Base-by-base conservation (phyloP, 35 echinoderm and acorn worm species). In the Lytechinus pictus region DNA sequence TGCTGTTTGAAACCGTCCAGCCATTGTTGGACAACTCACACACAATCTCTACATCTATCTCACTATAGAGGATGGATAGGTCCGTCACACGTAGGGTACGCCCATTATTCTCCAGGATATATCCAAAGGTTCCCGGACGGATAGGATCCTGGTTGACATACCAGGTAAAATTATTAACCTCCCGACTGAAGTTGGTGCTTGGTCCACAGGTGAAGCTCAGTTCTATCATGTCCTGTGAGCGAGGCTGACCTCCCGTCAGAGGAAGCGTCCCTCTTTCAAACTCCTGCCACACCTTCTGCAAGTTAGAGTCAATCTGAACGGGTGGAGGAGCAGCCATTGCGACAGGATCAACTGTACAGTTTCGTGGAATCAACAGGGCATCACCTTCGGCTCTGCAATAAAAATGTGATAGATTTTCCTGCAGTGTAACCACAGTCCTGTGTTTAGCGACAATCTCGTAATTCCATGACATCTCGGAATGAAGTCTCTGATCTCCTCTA, bases 161-260 rank as follows among this genome's bases (percentile, higher is more conserved):
- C 96, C 96, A 96, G 6, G 96, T 95, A 52, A 95, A 96, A 53
- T 96, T 96, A 5, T 29, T 52, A 56, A 95, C 94, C 28, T 92
- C 94, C 11, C 57, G 96, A 54, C 52, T 91, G 55, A 61, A 91
- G 89, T 91, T 96, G 54, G 54, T 28, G 27, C 58, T 92, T 1
- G 95, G 91, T 57, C 61, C 91, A 44, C 95, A 96, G 4, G 95
- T 96, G 56, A 96, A 96, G 55, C 92, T 93, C 14, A 93, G 54
- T 57, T 93, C 92, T 27, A 93, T 93, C 92, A 93, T 93, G 55
- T 93, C 92, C 55, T 55, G 92, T 9, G 92, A 55, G 13, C 27
- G n/a, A 21, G 52, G 52, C n/a, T 93, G 92, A 27, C 52, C 92
- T 28, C 55, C 92, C 27, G 92, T 57, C 54, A 93, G n/a, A 5